Evolutionary conservation across 2,113 vertebrate species (phyloP), one percentile per base, ranked within the genome.

Genomic region (Ceyx melanurus): DNA sequence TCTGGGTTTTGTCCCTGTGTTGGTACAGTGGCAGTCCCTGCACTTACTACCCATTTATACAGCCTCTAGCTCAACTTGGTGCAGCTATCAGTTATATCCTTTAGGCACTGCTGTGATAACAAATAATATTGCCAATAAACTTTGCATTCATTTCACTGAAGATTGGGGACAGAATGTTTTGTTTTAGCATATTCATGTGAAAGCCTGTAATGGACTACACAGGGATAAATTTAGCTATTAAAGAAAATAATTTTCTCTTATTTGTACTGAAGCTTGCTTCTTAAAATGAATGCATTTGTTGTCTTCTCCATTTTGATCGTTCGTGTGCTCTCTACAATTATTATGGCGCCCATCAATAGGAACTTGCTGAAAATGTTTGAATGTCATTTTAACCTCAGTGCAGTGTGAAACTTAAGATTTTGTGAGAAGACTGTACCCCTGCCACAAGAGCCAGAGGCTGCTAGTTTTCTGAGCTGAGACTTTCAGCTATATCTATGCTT

Each of bases 121-220:
- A 77, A 74, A 43, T 56, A 87, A 74, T 83, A 65, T 29, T 94
- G 85, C 79, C 72, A 88, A 51, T 86, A 88, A 78, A 86, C 85
- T 81, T 78, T 29, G 76, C 42, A 29, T 93, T 87, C 13, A 8
- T 74, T 93, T 92, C 22, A 7, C 68, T 88, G 68, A 33, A 48
- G 75, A 65, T 2, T 37, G 43, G 40, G 35, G 53, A 67, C 68
- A 83, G 54, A 85, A 42, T 88, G 53, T 80, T 82, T 81, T 82
- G 62, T 4, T 87, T 82, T 37, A 64, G 28, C 31, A 18, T 58
- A 71, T 37, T 91, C 17, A 29, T 1, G 13, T n/a, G 51, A 16
- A 77, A 92, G 40, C 61, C 4, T 80, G 0, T 86, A 74, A 86
- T 57, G 68, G 82, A 62, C 56, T 80, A 77, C 72, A 82, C 91